Evolutionary conservation across 2,888 invertebrate genomes (phyloP).

Genomic region (Dendrolimus pini): DNA sequence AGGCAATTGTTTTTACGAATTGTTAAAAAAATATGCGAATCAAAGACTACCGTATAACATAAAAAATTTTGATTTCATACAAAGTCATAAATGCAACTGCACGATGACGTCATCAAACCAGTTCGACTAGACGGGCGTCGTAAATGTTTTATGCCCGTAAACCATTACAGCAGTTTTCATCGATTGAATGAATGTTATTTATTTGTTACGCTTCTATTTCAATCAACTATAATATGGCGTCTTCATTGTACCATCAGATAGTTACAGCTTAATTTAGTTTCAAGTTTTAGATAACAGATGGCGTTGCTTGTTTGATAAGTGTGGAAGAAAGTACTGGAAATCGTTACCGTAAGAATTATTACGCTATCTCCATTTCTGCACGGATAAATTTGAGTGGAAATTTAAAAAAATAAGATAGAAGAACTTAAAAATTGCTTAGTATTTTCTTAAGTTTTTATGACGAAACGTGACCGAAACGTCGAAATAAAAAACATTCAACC

Average conservation of each 20-base stretch:
- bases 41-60: too few species aligned
- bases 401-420: too few species aligned
- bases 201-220: slow-evolving; percentile 7
- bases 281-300: not conserved
- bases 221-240: not conserved
- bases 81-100: not conserved
- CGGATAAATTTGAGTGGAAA: too few species aligned
- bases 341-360: too few species aligned
- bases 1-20: too few species aligned
- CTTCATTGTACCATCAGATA: not conserved
- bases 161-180: slow-evolving; percentile 33
- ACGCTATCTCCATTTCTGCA: too few species aligned
- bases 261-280: not conserved
- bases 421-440: too few species aligned
- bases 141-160: slow-evolving; percentile 49
- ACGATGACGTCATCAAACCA: slow-evolving; percentile 27
- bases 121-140: slow-evolving; percentile 48
- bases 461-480: too few species aligned
- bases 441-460: too few species aligned
- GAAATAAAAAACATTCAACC: too few species aligned
- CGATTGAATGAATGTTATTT: slow-evolving; percentile 13
- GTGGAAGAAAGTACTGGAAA: too few species aligned
- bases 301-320: not conserved
- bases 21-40: too few species aligned
- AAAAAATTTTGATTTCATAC: not conserved